Evolutionary conservation across 2,888 invertebrate genomes (phyloP), one percentile per base, ranked within the genome.

Genomic region (Erebia ligea): DNA sequence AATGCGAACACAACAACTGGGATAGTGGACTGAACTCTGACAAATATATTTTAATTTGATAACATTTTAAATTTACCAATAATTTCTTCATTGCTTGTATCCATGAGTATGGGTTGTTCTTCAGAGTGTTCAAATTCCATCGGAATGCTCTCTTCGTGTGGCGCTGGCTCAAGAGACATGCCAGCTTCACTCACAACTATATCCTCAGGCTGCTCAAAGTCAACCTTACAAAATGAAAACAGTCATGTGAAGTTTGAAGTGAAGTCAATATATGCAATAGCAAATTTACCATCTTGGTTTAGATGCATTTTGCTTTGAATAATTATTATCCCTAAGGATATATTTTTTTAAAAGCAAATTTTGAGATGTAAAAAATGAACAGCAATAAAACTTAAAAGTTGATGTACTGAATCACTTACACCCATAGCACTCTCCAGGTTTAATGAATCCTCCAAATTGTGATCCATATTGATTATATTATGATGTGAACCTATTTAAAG

Each of bases 91-190:
- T 77, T 82, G n/a, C 84, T 88, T 15, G 90, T 84, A 50, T 91
- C 92, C 89, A 93, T 89, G 0, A 92, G 81, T 72, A 88, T 86
- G 42, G 86, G 83, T 63, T 90, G 87, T 66, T 90, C 91, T 66
- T 89, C 86, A 71, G 86, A 86, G 21, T 86, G 83, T 57, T 88
- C 89, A 83, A 90, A 90, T 61, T 92, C 90, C 91, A 93, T 92
- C 1, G 87, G 82, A 42, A 92, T 88, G 52, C 82, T 84, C 19
- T 80, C 82, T 52, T 84, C 86, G 74, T 88, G 85, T 2, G 75
- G 76, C 21, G 78, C 80, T 1, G 74, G 73, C 68, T 87, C 88
- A 40, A 92, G 80, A 40, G 80, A 79, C 19, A 92, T 88, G 64
- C 89, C 89, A 19, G 80, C 82, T 73, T 92, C 88, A 58, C 79